Percentiles rank a stretch among this genome's conserved stretches.
Conservation (phyloP, 2,113 vertebrate genomes). For the Tonatia bakeri region DNA sequence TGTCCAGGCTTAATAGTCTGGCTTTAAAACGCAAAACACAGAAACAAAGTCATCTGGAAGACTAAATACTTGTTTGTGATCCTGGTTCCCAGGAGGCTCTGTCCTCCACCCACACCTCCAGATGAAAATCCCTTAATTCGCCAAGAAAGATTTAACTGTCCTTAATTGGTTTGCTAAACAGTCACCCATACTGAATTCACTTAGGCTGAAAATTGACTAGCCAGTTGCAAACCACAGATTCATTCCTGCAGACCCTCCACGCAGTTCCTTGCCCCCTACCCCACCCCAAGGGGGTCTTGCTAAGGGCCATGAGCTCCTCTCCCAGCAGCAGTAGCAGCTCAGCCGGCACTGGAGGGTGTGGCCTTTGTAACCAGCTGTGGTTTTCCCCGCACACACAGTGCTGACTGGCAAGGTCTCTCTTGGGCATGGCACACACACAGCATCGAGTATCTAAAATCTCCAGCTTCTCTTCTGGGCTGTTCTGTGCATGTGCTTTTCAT, state of each 20-base stretch:
- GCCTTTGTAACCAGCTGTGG: neutral
- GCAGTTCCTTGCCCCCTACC: neutral
- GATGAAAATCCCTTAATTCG: constrained; percentile 50
- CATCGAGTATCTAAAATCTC: neutral
- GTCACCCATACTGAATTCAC: neutral
- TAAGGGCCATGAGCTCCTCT: neutral
- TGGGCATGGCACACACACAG: neutral
- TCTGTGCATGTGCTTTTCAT: neutral
- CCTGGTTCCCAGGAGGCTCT: neutral
- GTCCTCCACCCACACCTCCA: neutral
- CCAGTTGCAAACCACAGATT: neutral
- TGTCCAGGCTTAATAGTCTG: constrained; percentile 57
- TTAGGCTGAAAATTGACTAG: neutral
- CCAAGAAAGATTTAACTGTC: neutral
- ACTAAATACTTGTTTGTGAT: constrained; percentile 29
- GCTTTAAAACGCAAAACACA: constrained; percentile 43
- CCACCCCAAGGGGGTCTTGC: neutral
- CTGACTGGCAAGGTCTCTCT: neutral
- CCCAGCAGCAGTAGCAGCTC: neutral
- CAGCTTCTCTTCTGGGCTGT: constrained; percentile 38
- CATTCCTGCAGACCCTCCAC: neutral
- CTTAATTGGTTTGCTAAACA: constrained; percentile 34
- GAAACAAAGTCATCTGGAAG: constrained; percentile 64
- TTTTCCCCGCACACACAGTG: neutral
- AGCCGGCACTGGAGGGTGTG: neutral